These are phyloP conservation scores for Polyommatus iphigenia DNA, from an alignment of 2,888 invertebrate genomes.

Conservation along the genomic window DNA sequence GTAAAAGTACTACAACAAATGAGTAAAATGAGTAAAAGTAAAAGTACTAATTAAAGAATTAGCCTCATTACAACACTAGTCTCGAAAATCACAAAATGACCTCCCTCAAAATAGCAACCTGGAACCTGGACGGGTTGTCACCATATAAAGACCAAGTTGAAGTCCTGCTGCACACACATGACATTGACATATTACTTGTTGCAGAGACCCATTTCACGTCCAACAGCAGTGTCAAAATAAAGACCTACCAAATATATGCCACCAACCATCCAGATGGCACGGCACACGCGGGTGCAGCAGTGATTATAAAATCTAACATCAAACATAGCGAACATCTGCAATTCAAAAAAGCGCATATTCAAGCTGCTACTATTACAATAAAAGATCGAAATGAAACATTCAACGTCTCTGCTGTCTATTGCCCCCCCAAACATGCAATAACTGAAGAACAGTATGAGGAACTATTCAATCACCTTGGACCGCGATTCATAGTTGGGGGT, in stretches of 20 bases:
- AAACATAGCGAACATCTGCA: not conserved
- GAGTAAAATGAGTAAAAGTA: no score
- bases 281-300: conserved; percentile 25
- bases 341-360: conserved; percentile 1
- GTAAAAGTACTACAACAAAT: no score
- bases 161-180: not conserved
- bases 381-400: conserved; percentile 7
- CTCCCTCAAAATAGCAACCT: not conserved
- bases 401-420: conserved; percentile 24
- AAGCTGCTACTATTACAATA: conserved; percentile 26
- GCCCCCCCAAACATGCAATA: conserved; percentile 23
- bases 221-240: not conserved
- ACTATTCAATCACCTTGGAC: not conserved
- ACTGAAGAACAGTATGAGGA: not conserved
- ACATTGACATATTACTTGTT: conserved; percentile 20
- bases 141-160: not conserved
- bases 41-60: no score
- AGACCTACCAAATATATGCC: not conserved
- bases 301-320: conserved; percentile 20
- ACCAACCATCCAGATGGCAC: conserved; percentile 24
- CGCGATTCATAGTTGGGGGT: not conserved
- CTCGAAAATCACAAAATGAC: not conserved
- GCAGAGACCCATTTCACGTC: conserved; percentile 18
- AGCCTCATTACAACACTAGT: conserved; percentile 11
- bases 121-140: not conserved